These are phyloP conservation scores for Sitta carolinensis DNA, from an alignment of 2,797 vertebrate genomes.

Conservation along the genomic window DNA sequence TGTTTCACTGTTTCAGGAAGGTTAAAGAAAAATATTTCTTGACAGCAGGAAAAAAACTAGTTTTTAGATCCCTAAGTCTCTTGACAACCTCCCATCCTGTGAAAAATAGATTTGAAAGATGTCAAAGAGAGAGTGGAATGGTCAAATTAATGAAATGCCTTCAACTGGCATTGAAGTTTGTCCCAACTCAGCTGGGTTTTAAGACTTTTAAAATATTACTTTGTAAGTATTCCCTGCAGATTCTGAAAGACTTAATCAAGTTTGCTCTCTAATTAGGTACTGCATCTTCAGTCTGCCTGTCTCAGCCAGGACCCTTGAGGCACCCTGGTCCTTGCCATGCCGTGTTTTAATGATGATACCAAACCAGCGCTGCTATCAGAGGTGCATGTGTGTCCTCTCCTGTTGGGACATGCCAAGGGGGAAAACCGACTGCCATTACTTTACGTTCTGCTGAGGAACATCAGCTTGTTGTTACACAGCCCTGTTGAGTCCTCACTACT, in stretches of 20 bases:
- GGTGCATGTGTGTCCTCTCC: fast-evolving
- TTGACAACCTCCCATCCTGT: background rate
- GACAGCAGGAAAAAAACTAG: background rate
- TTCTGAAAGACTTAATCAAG: background rate
- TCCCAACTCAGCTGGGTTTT: background rate
- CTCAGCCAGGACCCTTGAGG: background rate
- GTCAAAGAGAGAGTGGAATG: background rate
- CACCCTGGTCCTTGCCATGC: fast-evolving
- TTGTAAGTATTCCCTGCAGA: background rate
- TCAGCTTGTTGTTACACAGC: background rate
- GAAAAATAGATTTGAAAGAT: background rate
- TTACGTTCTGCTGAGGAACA: fast-evolving
- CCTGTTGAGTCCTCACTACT: too few species aligned
- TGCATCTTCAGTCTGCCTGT: background rate
- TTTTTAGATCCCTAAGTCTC: background rate
- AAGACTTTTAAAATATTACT: background rate
- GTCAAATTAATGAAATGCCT: background rate
- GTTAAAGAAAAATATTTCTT: background rate
- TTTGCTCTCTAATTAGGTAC: background rate
- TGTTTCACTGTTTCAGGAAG: background rate
- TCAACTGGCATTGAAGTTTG: background rate
- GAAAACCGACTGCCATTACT: fast-evolving
- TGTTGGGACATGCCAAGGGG: fast-evolving
- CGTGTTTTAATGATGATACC: background rate
- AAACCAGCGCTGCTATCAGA: background rate